Evolutionary conservation across 2,888 invertebrate species (phyloP), one percentile per base, ranked within the genome.

Genomic region (Amphipoea oculea): DNA sequence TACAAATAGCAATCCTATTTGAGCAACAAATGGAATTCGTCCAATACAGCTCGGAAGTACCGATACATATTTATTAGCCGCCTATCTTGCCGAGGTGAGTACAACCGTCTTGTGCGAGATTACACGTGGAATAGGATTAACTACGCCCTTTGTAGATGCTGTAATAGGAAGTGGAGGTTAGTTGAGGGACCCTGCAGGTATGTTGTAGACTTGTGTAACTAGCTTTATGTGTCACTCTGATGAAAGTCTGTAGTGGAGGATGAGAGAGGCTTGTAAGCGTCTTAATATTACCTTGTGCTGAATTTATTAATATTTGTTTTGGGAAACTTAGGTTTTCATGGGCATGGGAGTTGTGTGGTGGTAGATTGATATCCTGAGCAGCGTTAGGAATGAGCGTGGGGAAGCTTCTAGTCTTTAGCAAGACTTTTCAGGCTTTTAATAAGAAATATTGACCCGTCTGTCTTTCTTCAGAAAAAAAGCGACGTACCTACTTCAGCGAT

Each of bases 11-110:
- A 66, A 75, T 76, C 62, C 5, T 40, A 76, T 76, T 79, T 79
- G 54, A 69, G 36, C 11, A 45, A 70, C 73, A 20, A 80, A 75
- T 77, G 40, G 42, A 82, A 82, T 82, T 77, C 68, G 48, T 82
- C 65, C 66, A 68, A 79, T 69, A 81, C 11, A 42, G 67, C 45
- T 79, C 20, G 62, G 62, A 76, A 60, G 68, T 54, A 73, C 40
- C 73, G 72, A 85, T 88, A 85, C 85, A 85, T 88, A 88, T 89
- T 87, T 87, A 89, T 83, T 76, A 83, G 76, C 63, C 73, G 73
- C 78, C 78, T 79, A 77, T 78, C 73, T 73, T 48, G 40, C 40
- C 45, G 48, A 42, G 67, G 23, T 45, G 48, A 63, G 76, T 57
- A 6, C 74, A 68, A 23, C 40, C 67, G 62, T 72, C 78, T 79